These are phyloP conservation scores for Psammodynastes pulverulentus DNA, from an alignment of 2,113 vertebrate genomes.

Conservation along the genomic window DNA sequence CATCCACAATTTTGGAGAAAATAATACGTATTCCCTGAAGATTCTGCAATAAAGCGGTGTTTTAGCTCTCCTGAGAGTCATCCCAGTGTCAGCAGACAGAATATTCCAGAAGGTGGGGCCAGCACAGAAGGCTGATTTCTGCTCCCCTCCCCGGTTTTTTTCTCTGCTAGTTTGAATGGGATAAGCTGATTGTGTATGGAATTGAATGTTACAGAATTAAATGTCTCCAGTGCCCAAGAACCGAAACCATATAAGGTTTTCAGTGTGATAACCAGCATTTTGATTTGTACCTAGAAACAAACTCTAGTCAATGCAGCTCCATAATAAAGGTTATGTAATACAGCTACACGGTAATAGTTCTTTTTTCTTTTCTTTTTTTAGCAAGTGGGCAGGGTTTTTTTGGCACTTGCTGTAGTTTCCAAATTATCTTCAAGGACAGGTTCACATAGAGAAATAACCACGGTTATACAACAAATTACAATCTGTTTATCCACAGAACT, in stretches of 20 bases:
- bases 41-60: not conserved
- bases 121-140: not conserved
- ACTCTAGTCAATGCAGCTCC: not conserved
- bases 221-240: not conserved
- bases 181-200: not conserved
- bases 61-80: not conserved
- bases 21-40: not conserved
- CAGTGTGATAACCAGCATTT: not conserved
- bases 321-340: not conserved
- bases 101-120: not conserved
- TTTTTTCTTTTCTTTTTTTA: not conserved
- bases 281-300: not conserved
- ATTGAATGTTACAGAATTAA: not conserved
- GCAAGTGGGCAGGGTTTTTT: not conserved
- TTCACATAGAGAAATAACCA: not conserved
- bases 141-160: not conserved
- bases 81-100: not conserved
- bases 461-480: not conserved
- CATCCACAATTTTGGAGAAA: not conserved
- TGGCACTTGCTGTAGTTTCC: not conserved
- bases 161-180: not conserved
- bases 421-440: not conserved
- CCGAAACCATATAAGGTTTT: not conserved
- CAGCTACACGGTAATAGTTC: not conserved
- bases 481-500: not conserved